Percentiles rank a stretch among this genome's conserved stretches.
Conservation (phyloP, 2,797 vertebrate species). For the Lates japonicus region DNA sequence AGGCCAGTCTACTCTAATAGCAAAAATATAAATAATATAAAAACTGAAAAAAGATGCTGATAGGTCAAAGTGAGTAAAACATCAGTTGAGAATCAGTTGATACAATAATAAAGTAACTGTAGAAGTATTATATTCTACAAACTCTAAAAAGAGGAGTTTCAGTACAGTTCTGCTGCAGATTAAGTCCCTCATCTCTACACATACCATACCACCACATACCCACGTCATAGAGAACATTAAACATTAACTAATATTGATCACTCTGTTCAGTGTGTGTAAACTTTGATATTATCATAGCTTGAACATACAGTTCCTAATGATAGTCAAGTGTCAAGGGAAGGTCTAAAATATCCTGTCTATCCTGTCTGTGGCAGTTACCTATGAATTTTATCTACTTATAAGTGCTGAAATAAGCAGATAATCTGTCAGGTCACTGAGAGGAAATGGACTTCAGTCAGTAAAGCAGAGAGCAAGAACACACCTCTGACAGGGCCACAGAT, state of each 20-base stretch:
- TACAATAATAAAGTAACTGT: no score
- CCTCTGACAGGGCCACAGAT: not conserved
- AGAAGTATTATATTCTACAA: no score
- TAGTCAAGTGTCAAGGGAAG: not conserved
- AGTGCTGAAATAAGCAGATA: constrained; percentile 34
- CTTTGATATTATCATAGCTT: no score
- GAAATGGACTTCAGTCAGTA: constrained; percentile 46
- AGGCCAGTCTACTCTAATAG: not conserved
- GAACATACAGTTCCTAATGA: not conserved
- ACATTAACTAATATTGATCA: constrained; percentile 36
- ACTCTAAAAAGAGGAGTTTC: not conserved
- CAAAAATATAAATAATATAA: no score
- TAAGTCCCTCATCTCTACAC: not conserved
- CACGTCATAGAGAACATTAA: not conserved
- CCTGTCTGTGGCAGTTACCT: not conserved
- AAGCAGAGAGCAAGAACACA: not conserved
- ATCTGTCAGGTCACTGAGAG: not conserved
- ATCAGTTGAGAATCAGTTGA: no score
- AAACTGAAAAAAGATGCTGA: no score
- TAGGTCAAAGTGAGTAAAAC: no score
- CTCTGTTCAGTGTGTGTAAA: not conserved
- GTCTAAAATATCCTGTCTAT: not conserved
- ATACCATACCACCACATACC: not conserved
- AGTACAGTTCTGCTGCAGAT: not conserved
- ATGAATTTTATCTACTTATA: constrained; percentile 28